Evolutionary conservation across 2,888 invertebrate species (phyloP).

Genomic region (Dromius quadrimaculatus): DNA sequence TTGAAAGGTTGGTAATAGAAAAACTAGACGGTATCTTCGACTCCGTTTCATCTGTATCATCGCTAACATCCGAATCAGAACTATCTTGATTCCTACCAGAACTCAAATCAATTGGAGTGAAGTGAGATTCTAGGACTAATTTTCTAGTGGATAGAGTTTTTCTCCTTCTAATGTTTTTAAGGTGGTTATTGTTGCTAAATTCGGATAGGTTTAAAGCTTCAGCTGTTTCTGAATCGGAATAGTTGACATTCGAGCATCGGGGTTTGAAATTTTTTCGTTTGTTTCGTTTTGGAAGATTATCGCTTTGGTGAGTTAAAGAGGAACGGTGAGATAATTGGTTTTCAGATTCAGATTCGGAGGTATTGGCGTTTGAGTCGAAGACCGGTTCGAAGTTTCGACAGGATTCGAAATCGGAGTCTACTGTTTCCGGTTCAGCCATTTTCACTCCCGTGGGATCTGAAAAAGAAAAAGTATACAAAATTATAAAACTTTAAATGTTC

Average conservation of each 20-base stretch:
- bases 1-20: conserved; percentile 65
- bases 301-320: conserved; percentile 66
- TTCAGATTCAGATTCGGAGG: conserved; percentile 70
- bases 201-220: conserved; percentile 58
- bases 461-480: conserved; percentile 54
- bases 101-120: conserved; percentile 63
- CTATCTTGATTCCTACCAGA: conserved; percentile 59
- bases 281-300: conserved; percentile 75
- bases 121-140: conserved; percentile 60
- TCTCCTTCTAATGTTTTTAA: conserved; percentile 60
- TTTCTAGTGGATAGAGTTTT: conserved; percentile 58
- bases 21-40: conserved; percentile 64
- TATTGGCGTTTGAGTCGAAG: conserved; percentile 67
- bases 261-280: conserved; percentile 85
- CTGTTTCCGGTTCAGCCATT: conserved; percentile 60
- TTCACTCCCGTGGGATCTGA: conserved; percentile 64
- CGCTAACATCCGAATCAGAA: conserved; percentile 60
- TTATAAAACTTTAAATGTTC: too few species aligned
- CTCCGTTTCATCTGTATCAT: conserved; percentile 60
- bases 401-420: conserved; percentile 61
- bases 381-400: conserved; percentile 58
- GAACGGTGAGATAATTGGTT: conserved; percentile 59
- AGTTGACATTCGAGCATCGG: conserved; percentile 74
- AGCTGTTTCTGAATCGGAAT: conserved; percentile 66
- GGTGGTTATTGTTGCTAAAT: conserved; percentile 63